Evolutionary conservation across 2,113 vertebrate species (phyloP).

Genomic region (Panthera leo): DNA sequence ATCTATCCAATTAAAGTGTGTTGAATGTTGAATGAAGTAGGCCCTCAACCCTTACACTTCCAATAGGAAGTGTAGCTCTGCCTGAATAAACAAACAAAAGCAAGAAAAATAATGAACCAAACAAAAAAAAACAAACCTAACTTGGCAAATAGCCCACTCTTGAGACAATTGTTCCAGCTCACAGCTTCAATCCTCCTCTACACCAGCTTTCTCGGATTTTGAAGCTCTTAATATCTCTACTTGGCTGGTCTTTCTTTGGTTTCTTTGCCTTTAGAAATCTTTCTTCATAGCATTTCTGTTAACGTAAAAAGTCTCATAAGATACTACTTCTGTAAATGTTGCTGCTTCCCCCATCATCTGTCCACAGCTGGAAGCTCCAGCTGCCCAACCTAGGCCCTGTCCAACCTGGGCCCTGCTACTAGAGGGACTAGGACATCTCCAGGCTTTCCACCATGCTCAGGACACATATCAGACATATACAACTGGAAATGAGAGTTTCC

Average conservation of each 20-base stretch:
- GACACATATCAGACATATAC: not conserved
- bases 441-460: not conserved
- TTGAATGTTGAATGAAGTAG: not conserved
- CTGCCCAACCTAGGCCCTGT: not conserved
- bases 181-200: not conserved
- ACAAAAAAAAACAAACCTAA: not conserved
- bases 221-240: not conserved
- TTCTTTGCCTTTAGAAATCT: not conserved
- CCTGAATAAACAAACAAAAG: not conserved
- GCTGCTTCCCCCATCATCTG: not conserved
- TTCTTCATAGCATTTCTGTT: not conserved
- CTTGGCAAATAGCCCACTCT: not conserved
- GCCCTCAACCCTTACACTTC: not conserved
- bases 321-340: not conserved
- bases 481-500: not conserved
- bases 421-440: not conserved
- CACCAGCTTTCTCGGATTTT: not conserved
- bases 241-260: not conserved
- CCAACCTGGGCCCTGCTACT: not conserved
- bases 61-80: not conserved
- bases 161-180: not conserved
- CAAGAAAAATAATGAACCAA: not conserved
- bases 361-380: not conserved
- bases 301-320: not conserved
- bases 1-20: not conserved